Conservation (phyloP, 2,113 vertebrate species). For the Scopus umbretta region DNA sequence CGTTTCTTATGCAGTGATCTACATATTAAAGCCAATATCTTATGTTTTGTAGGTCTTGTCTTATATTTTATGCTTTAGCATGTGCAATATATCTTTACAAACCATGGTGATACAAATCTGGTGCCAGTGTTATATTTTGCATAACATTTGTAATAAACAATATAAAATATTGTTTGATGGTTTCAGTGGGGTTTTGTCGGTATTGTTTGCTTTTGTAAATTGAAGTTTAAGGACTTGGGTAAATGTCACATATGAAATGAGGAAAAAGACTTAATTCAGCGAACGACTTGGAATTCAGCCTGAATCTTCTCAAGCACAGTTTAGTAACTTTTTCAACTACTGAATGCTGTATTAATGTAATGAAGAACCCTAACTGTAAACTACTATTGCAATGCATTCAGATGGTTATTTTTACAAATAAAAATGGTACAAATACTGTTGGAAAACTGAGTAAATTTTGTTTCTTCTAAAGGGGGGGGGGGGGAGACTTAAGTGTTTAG, state of each 20-base stretch:
- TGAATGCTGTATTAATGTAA: conserved; percentile 74
- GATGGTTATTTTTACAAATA: conserved; percentile 83
- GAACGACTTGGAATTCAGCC: conserved; percentile 56
- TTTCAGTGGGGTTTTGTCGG: conserved; percentile 70
- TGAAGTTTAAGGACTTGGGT: conserved; percentile 53
- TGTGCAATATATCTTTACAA: conserved; percentile 82
- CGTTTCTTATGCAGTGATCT: conserved; percentile 71
- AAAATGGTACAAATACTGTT: conserved; percentile 76
- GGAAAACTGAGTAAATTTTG: conserved; percentile 23
- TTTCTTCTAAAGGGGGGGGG: background rate
- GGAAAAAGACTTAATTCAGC: conserved; percentile 27
- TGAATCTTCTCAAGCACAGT: conserved; percentile 75
- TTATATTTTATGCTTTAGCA: conserved; percentile 77
- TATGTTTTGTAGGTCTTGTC: conserved; percentile 71
- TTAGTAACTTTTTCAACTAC: conserved; percentile 75
- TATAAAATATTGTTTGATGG: conserved; percentile 69
- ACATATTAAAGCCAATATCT: conserved; percentile 70
- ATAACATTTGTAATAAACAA: conserved; percentile 74
- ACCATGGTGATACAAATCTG: conserved; percentile 70
- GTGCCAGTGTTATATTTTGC: conserved; percentile 82
- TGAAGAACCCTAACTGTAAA: conserved; percentile 69
- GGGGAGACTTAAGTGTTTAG: background rate
- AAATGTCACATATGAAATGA: conserved; percentile 53
- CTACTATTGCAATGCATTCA: conserved; percentile 74
- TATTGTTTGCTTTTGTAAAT: conserved; percentile 69